A percentile compares a stretch with the other conserved stretches of the same genome.
These are phyloP conservation scores for Synanthedon tipuliformis DNA, from an alignment of 2,888 invertebrate genomes.

Conservation along the genomic window DNA sequence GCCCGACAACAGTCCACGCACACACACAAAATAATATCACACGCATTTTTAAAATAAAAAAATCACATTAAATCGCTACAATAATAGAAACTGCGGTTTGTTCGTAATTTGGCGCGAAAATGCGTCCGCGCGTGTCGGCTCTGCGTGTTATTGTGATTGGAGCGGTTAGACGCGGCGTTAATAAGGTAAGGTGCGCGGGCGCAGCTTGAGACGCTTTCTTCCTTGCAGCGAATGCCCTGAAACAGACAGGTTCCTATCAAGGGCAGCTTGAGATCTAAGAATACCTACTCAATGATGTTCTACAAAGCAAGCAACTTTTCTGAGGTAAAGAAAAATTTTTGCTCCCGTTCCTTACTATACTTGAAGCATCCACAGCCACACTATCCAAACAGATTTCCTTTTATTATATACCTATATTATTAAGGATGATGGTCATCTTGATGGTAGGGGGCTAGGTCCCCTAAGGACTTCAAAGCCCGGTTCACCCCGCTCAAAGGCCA, in stretches of 20 bases:
- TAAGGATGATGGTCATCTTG: no score
- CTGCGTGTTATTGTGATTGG: constrained; percentile 24
- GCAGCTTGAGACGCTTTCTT: constrained; percentile 18
- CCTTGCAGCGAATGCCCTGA: constrained; percentile 10
- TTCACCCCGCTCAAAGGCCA: no score
- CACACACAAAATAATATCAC: constrained; percentile 31
- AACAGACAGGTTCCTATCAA: constrained; percentile 12
- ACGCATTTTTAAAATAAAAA: constrained; percentile 29
- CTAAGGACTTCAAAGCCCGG: no score
- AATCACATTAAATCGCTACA: constrained; percentile 4
- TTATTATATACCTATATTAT: no score
- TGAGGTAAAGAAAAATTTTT: no score
- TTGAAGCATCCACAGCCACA: no score
- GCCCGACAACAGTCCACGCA: constrained; percentile 32
- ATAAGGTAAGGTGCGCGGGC: constrained; percentile 10
- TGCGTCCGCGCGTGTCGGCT: constrained; percentile 29
- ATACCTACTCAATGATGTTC: no score
- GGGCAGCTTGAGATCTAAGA: constrained; percentile 2
- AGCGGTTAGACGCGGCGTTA: constrained; percentile 13
- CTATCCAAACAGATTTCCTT: no score
- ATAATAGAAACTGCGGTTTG: no score
- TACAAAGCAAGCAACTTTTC: no score
- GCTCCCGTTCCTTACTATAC: no score
- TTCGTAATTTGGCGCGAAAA: not conserved
- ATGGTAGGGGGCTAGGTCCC: no score